Conservation (phyloP, 2,113 vertebrate genomes). For the Ceyx margarethae region DNA sequence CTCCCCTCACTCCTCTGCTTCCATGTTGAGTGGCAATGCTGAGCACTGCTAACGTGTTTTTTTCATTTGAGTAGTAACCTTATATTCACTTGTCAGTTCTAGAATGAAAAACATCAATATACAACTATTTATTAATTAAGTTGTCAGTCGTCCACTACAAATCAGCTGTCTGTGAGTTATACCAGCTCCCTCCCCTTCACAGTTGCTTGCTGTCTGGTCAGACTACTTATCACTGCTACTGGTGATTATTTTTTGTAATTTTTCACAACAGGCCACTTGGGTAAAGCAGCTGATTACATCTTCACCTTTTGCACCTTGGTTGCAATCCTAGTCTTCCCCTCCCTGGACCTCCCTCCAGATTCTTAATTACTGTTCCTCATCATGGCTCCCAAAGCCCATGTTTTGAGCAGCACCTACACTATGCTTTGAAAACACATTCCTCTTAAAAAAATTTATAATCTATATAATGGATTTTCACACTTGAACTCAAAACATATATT, state of each 20-base stretch:
- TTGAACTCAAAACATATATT: constrained; percentile 52
- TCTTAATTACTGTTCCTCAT: constrained; percentile 38
- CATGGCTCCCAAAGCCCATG: not conserved
- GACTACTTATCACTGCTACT: constrained; percentile 18
- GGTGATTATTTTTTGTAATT: constrained; percentile 45
- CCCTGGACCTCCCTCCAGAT: not conserved
- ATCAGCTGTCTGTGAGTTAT: not conserved
- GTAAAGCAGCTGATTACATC: constrained; percentile 49
- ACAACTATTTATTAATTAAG: constrained; percentile 48
- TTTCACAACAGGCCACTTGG: constrained; percentile 41
- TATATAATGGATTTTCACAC: constrained; percentile 56
- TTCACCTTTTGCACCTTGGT: constrained; percentile 25
- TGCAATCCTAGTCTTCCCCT: not conserved
- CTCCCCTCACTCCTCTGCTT: not conserved
- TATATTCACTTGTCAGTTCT: constrained; percentile 18
- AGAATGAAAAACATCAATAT: constrained; percentile 16
- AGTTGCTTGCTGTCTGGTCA: not conserved
- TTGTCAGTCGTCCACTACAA: not conserved
- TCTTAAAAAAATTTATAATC: constrained; percentile 46
- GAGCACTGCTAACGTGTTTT: not conserved
- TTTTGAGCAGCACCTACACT: not conserved
- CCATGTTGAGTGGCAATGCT: not conserved
- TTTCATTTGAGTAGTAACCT: not conserved
- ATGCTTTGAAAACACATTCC: not conserved
- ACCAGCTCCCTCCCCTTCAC: not conserved